Evolutionary conservation across 2,888 invertebrate genomes (phyloP).

Genomic region (Apoderus coryli): DNA sequence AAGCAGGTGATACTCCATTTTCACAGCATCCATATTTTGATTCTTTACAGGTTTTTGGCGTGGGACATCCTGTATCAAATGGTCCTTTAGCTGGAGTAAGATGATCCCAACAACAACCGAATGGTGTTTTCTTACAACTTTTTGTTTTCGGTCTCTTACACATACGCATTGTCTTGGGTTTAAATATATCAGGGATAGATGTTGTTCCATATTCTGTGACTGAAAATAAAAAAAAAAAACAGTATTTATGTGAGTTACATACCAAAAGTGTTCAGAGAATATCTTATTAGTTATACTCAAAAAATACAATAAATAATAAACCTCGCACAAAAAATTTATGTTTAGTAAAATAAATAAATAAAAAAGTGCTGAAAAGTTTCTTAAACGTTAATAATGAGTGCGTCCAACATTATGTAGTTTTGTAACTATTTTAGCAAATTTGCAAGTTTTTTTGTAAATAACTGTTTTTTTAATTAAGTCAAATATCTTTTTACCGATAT

Average conservation of each 20-base stretch:
- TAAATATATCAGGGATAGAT: constrained; percentile 37
- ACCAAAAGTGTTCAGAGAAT: constrained; percentile 10
- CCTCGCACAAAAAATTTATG: too few relatives aligned
- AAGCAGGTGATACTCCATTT: constrained; percentile 65
- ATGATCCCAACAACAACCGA: constrained; percentile 78
- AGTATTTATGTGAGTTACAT: too few relatives aligned
- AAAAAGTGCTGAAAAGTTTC: too few relatives aligned
- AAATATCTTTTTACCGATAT: too few relatives aligned
- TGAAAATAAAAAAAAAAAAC: constrained; percentile 5
- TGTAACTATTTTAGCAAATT: too few relatives aligned
- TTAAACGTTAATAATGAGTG: too few relatives aligned
- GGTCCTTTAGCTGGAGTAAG: constrained; percentile 65
- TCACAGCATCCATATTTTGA: constrained; percentile 68
- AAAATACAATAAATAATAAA: too few relatives aligned
- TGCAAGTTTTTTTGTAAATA: too few relatives aligned
- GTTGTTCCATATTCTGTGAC: constrained; percentile 28
- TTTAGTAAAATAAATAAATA: too few relatives aligned
- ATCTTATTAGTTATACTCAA: constrained; percentile 15
- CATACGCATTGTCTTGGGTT: constrained; percentile 38
- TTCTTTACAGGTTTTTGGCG: constrained; percentile 59
- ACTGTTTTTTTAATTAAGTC: too few relatives aligned
- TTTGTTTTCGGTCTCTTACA: constrained; percentile 41
- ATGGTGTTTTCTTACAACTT: constrained; percentile 48
- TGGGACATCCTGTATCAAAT: constrained; percentile 65
- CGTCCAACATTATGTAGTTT: too few relatives aligned